These are phyloP conservation scores for Plectropomus leopardus DNA, from an alignment of 2,113 vertebrate species.

Conservation along the genomic window DNA sequence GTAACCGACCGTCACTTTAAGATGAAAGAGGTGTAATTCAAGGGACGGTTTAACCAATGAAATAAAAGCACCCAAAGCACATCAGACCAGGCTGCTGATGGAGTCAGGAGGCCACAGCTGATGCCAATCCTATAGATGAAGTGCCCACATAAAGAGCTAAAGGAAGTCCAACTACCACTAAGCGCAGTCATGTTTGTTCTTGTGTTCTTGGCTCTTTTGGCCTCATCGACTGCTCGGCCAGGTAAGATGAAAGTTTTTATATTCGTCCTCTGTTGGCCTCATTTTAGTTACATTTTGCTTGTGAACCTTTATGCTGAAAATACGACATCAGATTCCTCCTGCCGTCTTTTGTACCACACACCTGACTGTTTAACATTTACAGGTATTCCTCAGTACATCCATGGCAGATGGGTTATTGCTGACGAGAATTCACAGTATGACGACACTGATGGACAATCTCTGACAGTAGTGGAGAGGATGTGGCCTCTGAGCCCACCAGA, in stretches of 20 bases:
- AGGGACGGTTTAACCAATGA: conserved; percentile 35
- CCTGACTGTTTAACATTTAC: background rate
- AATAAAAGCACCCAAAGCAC: background rate
- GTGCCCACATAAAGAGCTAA: conserved; percentile 44
- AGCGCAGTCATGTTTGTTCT: conserved; percentile 52
- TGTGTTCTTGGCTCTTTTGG: conserved; percentile 48
- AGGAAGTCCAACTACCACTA: accelerated
- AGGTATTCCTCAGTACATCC: conserved; percentile 41
- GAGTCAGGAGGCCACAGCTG: conserved; percentile 68
- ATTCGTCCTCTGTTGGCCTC: background rate
- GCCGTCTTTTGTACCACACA: background rate
- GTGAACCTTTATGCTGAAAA: background rate
- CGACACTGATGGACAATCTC: background rate
- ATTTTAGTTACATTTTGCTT: too few relatives aligned
- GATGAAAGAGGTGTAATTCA: conserved; percentile 15
- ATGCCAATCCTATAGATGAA: conserved; percentile 56
- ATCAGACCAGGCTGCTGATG: conserved; percentile 57
- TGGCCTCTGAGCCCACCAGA: conserved; percentile 3
- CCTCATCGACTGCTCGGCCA: background rate
- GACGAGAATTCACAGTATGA: background rate
- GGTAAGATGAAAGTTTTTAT: conserved; percentile 43
- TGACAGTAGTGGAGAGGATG: background rate
- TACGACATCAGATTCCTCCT: too few relatives aligned
- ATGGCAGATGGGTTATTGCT: conserved; percentile 10
- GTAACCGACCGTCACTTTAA: background rate